Conservation (phyloP, 2,888 invertebrate species). For the Patella pellucida region DNA sequence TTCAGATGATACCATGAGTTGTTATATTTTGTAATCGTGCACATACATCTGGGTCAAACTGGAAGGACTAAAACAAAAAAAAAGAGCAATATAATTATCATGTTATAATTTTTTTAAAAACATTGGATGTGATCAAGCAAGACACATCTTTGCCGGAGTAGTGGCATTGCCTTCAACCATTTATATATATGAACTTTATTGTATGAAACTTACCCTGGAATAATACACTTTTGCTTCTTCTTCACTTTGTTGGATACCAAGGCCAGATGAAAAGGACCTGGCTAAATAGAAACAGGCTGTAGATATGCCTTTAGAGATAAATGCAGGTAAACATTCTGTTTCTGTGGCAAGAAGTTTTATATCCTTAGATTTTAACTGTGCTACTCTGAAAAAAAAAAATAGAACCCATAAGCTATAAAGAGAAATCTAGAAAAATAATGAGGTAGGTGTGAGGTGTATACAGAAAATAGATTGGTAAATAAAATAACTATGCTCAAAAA, state of each 20-base stretch:
- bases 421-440: no score
- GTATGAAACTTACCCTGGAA: slow-evolving; percentile 57
- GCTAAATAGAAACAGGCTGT: slow-evolving; percentile 69
- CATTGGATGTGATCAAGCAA: not conserved
- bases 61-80: slow-evolving; percentile 59
- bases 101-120: not conserved
- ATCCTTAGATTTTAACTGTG: slow-evolving; percentile 50
- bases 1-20: slow-evolving; percentile 57
- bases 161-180: no score
- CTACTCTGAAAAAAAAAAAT: slow-evolving; percentile 46
- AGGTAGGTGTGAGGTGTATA: no score
- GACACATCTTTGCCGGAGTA: not conserved
- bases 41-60: slow-evolving; percentile 66
- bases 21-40: slow-evolving; percentile 60
- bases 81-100: slow-evolving; percentile 17
- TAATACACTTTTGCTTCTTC: slow-evolving; percentile 62
- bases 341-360: slow-evolving; percentile 58
- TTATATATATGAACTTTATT: not conserved
- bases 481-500: no score
- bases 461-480: no score
- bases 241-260: slow-evolving; percentile 60
- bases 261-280: slow-evolving; percentile 63
- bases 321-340: slow-evolving; percentile 66
- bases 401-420: no score
- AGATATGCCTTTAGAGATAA: slow-evolving; percentile 66